These are phyloP conservation scores for Agrypnus murinus DNA, from an alignment of 2,888 invertebrate species.

Conservation along the genomic window DNA sequence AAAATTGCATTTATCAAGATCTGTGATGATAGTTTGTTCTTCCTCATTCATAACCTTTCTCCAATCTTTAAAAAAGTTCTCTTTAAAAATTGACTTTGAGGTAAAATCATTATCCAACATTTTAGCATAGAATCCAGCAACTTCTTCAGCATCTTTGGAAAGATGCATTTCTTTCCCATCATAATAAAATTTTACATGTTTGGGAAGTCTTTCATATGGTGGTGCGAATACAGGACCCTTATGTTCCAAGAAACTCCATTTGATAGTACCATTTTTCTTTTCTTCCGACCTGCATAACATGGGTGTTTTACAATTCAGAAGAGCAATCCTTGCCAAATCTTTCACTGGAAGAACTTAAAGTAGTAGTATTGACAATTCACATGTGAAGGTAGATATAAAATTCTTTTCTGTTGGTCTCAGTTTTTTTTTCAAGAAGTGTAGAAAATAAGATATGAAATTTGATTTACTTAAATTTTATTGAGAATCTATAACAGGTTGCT, in stretches of 20 bases:
- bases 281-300: slow-evolving; percentile 95
- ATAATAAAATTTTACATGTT: slow-evolving; percentile 92
- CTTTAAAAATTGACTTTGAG: slow-evolving; percentile 95
- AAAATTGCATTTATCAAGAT: slow-evolving; percentile 96
- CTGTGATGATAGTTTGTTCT: slow-evolving; percentile 89
- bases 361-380: too few relatives aligned
- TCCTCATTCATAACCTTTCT: slow-evolving; percentile 93
- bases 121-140: slow-evolving; percentile 96
- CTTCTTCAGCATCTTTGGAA: slow-evolving; percentile 90
- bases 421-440: too few relatives aligned
- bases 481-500: too few relatives aligned
- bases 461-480: too few relatives aligned
- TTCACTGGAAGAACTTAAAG: too few relatives aligned
- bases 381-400: too few relatives aligned
- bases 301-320: too few relatives aligned
- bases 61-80: slow-evolving; percentile 98
- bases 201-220: slow-evolving; percentile 91
- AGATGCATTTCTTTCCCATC: slow-evolving; percentile 90
- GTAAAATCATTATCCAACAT: slow-evolving; percentile 99
- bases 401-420: too few relatives aligned
- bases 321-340: too few relatives aligned
- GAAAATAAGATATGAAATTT: too few relatives aligned
- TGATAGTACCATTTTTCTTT: slow-evolving; percentile 94
- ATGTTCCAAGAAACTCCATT: slow-evolving; percentile 97
- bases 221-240: slow-evolving; percentile 99